Conservation (phyloP, 1,140 invertebrate genomes). For the Eueides isabella region DNA sequence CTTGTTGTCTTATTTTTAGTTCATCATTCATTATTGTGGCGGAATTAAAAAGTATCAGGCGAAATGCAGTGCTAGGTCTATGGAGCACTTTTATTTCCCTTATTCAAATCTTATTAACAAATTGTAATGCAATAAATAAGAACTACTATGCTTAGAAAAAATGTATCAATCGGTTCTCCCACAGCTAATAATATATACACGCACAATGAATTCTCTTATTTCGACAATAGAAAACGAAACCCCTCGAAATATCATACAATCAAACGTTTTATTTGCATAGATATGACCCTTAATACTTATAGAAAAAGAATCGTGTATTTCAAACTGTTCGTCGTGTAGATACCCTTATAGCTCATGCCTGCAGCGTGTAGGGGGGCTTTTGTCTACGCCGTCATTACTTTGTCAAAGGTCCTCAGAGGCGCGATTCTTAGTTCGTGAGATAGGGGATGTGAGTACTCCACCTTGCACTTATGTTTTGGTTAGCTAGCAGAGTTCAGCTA, state of each 20-base stretch:
- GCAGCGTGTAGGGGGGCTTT: conserved; percentile 39
- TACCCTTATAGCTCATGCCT: conserved; percentile 47
- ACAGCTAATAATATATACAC: background rate
- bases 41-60: too few relatives aligned
- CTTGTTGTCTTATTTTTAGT: too few relatives aligned
- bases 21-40: too few relatives aligned
- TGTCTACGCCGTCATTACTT: conserved; percentile 72
- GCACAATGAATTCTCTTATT: background rate
- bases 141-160: too few relatives aligned
- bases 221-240: background rate
- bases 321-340: conserved; percentile 44
- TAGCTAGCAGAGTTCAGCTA: conserved; percentile 38
- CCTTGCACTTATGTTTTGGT: conserved; percentile 44
- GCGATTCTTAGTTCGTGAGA: conserved; percentile 45
- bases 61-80: too few relatives aligned
- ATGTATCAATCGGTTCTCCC: too few relatives aligned
- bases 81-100: too few relatives aligned
- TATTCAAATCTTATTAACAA: too few relatives aligned
- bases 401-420: conserved; percentile 69
- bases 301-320: conserved; percentile 42
- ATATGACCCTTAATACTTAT: conserved; percentile 31
- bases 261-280: conserved; percentile 11
- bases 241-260: background rate
- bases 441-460: conserved; percentile 37
- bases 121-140: too few relatives aligned